Evolutionary conservation across 2,113 vertebrate genomes (phyloP).

Genomic region (Nicator chloris): DNA sequence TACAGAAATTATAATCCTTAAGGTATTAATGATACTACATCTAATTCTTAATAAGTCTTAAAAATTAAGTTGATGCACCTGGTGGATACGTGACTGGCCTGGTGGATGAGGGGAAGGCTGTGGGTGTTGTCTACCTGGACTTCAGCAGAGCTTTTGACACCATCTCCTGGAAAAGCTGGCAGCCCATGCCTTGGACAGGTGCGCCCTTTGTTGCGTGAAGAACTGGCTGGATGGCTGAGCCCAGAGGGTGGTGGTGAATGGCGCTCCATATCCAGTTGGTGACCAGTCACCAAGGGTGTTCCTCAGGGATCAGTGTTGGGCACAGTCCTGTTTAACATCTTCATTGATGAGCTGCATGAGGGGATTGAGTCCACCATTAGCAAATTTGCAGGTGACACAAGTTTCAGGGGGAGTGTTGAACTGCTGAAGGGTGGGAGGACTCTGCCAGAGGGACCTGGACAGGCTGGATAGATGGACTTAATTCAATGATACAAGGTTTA

Average conservation of each 20-base stretch:
- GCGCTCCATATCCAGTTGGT: not conserved
- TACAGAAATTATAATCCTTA: not conserved
- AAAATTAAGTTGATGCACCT: not conserved
- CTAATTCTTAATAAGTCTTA: not conserved
- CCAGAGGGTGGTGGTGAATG: not conserved
- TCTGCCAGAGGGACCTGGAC: not conserved
- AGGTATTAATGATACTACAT: not conserved
- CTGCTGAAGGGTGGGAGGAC: not conserved
- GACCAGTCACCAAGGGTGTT: not conserved
- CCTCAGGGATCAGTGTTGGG: not conserved
- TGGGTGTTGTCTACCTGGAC: not conserved
- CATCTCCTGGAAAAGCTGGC: not conserved
- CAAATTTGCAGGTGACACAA: not conserved
- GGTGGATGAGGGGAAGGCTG: not conserved
- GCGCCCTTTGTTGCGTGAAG: not conserved
- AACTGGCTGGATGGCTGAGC: not conserved
- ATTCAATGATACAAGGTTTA: not conserved
- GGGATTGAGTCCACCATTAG: no score
- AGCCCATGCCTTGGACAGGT: not conserved
- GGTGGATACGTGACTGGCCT: fast-evolving
- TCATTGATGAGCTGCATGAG: not conserved
- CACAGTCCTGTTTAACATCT: not conserved
- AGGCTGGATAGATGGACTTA: not conserved
- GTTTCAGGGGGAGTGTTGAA: not conserved
- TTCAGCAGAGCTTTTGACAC: not conserved